Evolutionary conservation across 1,140 invertebrate species (phyloP).

Genomic region (Leptopilina clavipes): DNA sequence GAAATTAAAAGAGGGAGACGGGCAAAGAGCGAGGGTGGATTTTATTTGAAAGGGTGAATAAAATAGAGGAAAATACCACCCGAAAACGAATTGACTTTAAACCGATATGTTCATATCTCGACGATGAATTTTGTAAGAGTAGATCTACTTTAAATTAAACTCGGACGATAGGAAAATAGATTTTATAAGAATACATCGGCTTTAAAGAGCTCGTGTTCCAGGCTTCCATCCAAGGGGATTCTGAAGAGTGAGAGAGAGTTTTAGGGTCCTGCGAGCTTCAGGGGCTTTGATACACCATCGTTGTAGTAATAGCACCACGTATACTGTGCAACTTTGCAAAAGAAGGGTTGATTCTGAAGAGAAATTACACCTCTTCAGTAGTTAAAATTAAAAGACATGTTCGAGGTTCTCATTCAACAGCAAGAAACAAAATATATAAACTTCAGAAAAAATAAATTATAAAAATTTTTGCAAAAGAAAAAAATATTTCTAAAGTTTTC

Average conservation of each 20-base stretch:
- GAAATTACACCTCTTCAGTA: conserved; percentile 17
- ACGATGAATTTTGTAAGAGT: background rate
- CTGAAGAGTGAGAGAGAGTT: background rate
- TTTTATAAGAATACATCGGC: background rate
- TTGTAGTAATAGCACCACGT: background rate
- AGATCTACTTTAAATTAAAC: background rate
- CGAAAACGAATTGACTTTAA: conserved; percentile 32
- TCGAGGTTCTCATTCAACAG: background rate
- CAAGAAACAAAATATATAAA: too few relatives aligned
- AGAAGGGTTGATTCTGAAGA: conserved; percentile 25
- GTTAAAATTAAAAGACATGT: conserved; percentile 3
- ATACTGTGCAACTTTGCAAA: conserved; percentile 25
- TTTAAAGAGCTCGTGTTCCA: background rate
- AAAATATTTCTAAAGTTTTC: background rate
- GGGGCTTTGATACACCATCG: conserved; percentile 18
- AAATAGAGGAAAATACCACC: conserved; percentile 32
- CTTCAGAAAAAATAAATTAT: background rate
- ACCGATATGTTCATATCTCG: conserved; percentile 43
- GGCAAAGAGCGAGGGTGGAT: background rate
- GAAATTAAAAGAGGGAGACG: conserved; percentile 26
- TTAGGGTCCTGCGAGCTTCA: conserved; percentile 19
- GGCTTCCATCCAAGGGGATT: conserved; percentile 26
- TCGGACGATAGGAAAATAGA: background rate
- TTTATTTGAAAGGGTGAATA: conserved; percentile 34
- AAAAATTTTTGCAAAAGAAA: background rate